Evolutionary conservation across 2,888 invertebrate species (phyloP), one percentile per base, ranked within the genome.

Genomic region (Amiota minor): DNA sequence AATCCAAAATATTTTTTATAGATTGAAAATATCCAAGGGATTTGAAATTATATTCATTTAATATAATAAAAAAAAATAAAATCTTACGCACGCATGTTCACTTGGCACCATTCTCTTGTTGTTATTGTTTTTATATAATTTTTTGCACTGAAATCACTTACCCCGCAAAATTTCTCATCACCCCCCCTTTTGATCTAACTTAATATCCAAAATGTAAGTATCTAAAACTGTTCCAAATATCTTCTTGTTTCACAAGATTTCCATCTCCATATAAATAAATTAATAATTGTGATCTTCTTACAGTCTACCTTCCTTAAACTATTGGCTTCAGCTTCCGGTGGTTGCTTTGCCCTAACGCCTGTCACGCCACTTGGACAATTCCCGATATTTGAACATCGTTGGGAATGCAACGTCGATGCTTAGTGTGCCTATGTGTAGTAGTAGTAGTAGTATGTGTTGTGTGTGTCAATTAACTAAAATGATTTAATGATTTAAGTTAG

Each of bases 61-160:
- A 62, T 12, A 67, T 14, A 53, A 53, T 35, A 53, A 53, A 53
- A 53, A 53, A 1, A 50, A 68, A 50, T 53, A 68, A 47, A 65
- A n/a, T 65, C 47, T 65, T 47, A 65, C n/a, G 65, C 65, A 65
- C 47, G 65, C 65, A 65, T 20, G 20, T 20, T 56, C 53, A n/a
- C 59, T 16, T 18, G 9, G 18, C 49, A 65, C 49, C 49, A 65
- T 20, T 49, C 49, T 65, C 47, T 35, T 35, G 4, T 35, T 35
- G 35, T 35, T 35, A 35, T 35, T 35, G 35, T 35, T 35, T 35
- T 35, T 35, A 35, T 35, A 35, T 35, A 35, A 65, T 18, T 12
- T 65, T 35, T 18, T 59, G 20, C 59, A 59, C 59, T 35, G 35
- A 35, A 35, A 35, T 35, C 35, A 59, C 59, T 59, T 59, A 2